Conservation (phyloP, 92 coral and sea anemone genomes). For the Parazoanthus swiftii region DNA sequence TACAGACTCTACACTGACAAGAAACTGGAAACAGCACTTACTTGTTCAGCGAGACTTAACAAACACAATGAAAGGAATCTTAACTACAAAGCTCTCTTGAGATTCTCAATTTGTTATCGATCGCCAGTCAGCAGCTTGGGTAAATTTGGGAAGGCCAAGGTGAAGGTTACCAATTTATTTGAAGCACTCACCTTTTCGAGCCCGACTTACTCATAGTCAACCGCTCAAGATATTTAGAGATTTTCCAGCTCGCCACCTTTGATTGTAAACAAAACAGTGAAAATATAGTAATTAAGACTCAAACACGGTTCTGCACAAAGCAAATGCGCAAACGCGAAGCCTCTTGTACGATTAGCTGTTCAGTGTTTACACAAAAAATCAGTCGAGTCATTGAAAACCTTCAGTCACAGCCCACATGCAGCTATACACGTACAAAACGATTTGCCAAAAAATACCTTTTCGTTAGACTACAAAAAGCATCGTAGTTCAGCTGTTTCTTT, state of each 20-base stretch:
- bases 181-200: conserved; percentile 68
- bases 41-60: not conserved
- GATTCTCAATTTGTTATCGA: not conserved
- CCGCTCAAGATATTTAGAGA: conserved; percentile 7
- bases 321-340: conserved; percentile 28
- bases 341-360: not conserved
- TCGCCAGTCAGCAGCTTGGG: not conserved
- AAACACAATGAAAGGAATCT: not conserved
- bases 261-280: conserved; percentile 5
- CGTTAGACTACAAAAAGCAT: not conserved
- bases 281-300: not conserved
- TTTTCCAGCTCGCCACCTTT: not conserved
- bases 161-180: not conserved
- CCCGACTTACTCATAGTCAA: conserved; percentile 75
- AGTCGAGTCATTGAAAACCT: not conserved
- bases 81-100: not conserved
- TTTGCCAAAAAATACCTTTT: not conserved
- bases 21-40: not conserved
- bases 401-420: no score
- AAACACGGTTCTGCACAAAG: not conserved
- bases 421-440: not conserved
- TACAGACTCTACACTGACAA: no score
- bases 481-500: not conserved
- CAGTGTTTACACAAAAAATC: not conserved
- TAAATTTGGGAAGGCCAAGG: not conserved